Base-by-base conservation (phyloP, 2,113 vertebrate genomes). In the Muscicapa adusta region DNA sequence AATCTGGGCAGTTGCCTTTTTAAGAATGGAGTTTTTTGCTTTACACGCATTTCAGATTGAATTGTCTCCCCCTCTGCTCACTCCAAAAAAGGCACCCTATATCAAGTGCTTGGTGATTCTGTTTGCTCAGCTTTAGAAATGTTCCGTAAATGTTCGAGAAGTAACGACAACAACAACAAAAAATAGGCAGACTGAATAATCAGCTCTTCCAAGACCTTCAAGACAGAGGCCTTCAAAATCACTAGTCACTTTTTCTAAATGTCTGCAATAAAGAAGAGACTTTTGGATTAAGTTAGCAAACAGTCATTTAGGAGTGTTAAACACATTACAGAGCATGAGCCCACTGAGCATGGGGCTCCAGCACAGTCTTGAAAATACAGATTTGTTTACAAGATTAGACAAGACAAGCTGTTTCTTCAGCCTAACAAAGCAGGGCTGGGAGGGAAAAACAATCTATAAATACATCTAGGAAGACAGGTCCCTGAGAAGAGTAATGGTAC, bases 31-130 rank as follows among this genome's bases (percentile, higher is more conserved):
- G 7, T 79, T 93, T 73, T 72, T 73, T 72, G 13, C 10, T 81
- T 54, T 66, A 29, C 2, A 13, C 1, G 3, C 8, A 43, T 76
- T 70, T 80, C 33, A 80, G 33, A 51, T 29, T 9, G 6, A 25
- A 57, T 43, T 48, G 26, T 9, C 9, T 83, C 4, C 5, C 17
- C 0, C 0, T 53, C 18, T 25, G 20, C 23, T 11, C 1, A 2
- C 11, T 9, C n/a, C 9, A 6, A 18, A 73, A 88, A 65, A 54
- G 2, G 2, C 26, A 18, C 13, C 1, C 1, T 22, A 3, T 54
- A 66, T 58, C 54, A 40, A n/a, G 23, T 38, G 9, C 3, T 71
- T 4, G 1, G 18, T 51, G 57, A 63, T 43, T 82, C 36, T 78
- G 36, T 14, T 75, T 77, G 42, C 15, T 85, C 61, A 60, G 8